Evolutionary conservation across 2,113 vertebrate genomes (phyloP), one percentile per base, ranked within the genome.

Genomic region (Macquaria australasica): DNA sequence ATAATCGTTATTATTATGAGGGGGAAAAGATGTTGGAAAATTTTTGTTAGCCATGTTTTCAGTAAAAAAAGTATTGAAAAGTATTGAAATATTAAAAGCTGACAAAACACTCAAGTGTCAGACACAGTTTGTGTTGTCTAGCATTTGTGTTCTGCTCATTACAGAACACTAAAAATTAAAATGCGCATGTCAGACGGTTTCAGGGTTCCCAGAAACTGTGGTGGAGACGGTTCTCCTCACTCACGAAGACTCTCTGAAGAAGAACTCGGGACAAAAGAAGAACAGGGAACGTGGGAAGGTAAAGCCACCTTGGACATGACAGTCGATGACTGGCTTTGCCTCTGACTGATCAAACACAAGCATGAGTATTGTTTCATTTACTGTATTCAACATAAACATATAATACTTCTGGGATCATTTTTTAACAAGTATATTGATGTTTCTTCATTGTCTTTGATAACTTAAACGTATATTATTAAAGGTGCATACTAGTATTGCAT

Each of bases 221-320:
- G 81, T 88, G 79, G 94, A 95, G 86, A 89, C 90, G 6, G 68
- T 88, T 70, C 37, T 93, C 55, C 88, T 92, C 70, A 84, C 60
- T 69, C 88, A 89, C 59, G 93, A 94, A 39, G 91, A 94, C 74
- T 79, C 88, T 9, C 81, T 87, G 62, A 95, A 90, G 88, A 96
- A 94, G 86, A 90, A 31, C 51, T 80, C 90, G 23, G 94, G 88
- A 76, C 92, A 95, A 25, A 96, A 92, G 89, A 96, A 94, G 87
- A 93, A 94, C 83, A 91, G 85, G 77, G 95, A 95, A 7, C 93
- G 89, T 43, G 95, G 89, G 64, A 96, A 96, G 95, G 95, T 96
- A 93, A 88, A 45, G 74, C 75, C 43, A 34, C 37, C 6, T 8
- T 60, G 4, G 11, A 41, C 18, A n/a, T 6, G 4, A 56, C 64